Evolutionary conservation across 2,113 vertebrate genomes (phyloP).

Genomic region (Dipodomys merriami): DNA sequence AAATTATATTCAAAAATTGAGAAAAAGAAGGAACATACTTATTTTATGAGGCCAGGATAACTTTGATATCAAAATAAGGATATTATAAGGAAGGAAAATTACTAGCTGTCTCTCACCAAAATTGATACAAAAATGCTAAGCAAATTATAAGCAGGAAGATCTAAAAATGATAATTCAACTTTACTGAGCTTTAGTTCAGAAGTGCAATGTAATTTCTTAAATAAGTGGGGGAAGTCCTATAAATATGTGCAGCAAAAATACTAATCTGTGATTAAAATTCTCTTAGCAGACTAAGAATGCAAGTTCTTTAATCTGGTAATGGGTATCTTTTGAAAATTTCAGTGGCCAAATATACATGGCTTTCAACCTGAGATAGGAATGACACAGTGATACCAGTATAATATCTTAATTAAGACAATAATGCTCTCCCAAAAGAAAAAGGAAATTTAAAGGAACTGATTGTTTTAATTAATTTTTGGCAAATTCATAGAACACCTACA

Average conservation of each 20-base stretch:
- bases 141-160: not conserved
- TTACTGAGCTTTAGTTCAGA: not conserved
- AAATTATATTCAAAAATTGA: not conserved
- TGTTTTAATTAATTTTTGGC: not conserved
- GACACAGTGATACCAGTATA: not conserved
- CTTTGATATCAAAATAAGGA: not conserved
- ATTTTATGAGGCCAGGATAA: not conserved
- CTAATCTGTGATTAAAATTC: not conserved
- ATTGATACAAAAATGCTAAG: not conserved
- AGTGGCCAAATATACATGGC: not conserved
- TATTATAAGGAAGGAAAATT: not conserved
- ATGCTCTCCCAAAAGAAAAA: constrained; percentile 7
- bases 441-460: not conserved
- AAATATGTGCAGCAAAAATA: not conserved
- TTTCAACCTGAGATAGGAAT: not conserved
- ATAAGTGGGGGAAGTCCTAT: not conserved
- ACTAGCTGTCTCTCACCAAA: not conserved
- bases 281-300: not conserved
- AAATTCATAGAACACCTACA: not conserved
- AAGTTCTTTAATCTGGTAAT: not conserved
- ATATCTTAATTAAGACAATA: not conserved
- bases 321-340: not conserved
- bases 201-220: not conserved
- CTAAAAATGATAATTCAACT: not conserved
- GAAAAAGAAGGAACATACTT: not conserved